Evolutionary conservation across 2,113 vertebrate species (phyloP), one percentile per base, ranked within the genome.

Genomic region (Myrmophylax atrothorax): DNA sequence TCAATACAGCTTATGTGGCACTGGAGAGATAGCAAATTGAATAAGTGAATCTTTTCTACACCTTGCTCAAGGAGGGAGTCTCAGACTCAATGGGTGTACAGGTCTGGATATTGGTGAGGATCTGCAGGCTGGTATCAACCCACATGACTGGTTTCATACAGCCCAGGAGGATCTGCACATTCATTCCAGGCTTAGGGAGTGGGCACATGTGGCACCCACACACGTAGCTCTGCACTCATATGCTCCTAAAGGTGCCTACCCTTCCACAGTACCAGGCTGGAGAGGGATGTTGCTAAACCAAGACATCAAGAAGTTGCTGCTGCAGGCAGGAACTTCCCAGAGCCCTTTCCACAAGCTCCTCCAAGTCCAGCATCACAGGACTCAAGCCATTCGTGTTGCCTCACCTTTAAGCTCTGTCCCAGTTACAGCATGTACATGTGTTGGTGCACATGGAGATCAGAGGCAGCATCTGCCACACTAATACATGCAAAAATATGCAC

Each of bases 1-100:
- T 98, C 98, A 97, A 98, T 98, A 98, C 90, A 74, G 97, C 95
- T 98, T 96, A 97, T 81, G 94, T 93, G 95, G 93, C 93, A 63
- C 89, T 75, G 72, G 94, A 97, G 96, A 97, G 97, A 97, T 94
- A 97, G 87, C 25, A 86, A 87, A 96, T 96, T 64, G 92, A 97
- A 93, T 73, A 87, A 94, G 74, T 80, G 90, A 94, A 96, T 92
- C 93, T 92, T 91, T 82, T 93, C 46, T 67, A 90, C 90, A 96
- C 96, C 95, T 97, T 87, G 79, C 50, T 31, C 55, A 38, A 70
- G 79, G 40, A 75, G 49, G 40, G 73, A 89, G 72, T 29, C 90
- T 82, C 91, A 19, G 62, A 79, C 88, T 91, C 3, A 1, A 66
- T 28, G 67, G 82, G 91, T 4, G 1, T 42, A 9, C 3, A 1